phyloP scores from a whole-genome alignment of 2,888 invertebrate species.

The Xestia xanthographa region DNA sequence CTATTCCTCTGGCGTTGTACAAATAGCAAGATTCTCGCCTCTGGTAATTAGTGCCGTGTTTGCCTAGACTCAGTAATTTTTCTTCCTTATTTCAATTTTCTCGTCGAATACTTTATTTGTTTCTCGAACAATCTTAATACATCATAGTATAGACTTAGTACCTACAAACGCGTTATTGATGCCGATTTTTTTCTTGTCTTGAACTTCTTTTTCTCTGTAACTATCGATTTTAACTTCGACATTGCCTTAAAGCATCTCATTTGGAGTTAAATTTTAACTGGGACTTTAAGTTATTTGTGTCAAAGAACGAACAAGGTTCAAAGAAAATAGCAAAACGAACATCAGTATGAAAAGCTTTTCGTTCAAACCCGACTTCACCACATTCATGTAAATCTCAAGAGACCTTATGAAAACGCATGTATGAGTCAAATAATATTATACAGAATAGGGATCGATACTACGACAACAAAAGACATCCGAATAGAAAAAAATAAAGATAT shows the following conservation, averaged over 20 bases:
- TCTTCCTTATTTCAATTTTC: conserved; percentile 62
- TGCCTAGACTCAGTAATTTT: conserved; percentile 68
- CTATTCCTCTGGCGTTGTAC: conserved; percentile 64
- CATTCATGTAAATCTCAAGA: conserved; percentile 18
- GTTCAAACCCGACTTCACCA: conserved; percentile 17
- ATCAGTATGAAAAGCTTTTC: conserved; percentile 2
- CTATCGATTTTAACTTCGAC: background rate
- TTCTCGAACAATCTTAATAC: background rate
- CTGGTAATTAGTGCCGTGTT: conserved; percentile 73
- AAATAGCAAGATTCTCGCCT: conserved; percentile 67
- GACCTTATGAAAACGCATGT: conserved; percentile 5
- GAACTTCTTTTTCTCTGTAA: background rate
- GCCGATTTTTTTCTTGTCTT: background rate
- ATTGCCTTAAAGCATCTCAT: background rate
- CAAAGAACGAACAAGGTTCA: background rate
- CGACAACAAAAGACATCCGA: background rate
- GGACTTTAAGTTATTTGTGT: background rate
- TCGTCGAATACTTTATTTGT: conserved; percentile 12
- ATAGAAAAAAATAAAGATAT: conserved; percentile 25
- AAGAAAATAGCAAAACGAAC: background rate
- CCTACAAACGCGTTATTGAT: background rate
- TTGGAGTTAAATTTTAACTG: background rate
- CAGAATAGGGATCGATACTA: conserved; percentile 16
- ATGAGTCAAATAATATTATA: conserved; percentile 9
- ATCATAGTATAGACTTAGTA: background rate